Evolutionary conservation across 2,888 invertebrate genomes (phyloP).

Genomic region (Emmelina monodactyla): DNA sequence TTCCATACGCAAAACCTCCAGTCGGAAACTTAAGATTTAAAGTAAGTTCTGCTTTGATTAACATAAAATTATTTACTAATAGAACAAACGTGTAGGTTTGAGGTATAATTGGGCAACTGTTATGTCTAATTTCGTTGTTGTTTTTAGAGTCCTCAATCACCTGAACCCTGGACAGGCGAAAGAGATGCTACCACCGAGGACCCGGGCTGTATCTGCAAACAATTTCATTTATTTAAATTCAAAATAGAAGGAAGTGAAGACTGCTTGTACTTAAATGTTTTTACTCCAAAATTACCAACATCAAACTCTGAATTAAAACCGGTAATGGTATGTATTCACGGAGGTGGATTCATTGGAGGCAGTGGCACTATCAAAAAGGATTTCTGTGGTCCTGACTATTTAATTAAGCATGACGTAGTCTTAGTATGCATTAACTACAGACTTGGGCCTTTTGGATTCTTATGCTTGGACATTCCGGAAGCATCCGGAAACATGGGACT

Average conservation of each 20-base stretch:
- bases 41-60: no score
- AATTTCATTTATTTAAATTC: constrained; percentile 20
- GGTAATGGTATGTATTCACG: constrained; percentile 40
- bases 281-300: constrained; percentile 27
- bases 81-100: no score
- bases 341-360: constrained; percentile 37
- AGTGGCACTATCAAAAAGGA: constrained; percentile 28
- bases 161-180: constrained; percentile 42
- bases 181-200: constrained; percentile 51
- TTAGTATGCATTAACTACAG: background rate
- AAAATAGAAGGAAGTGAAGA: constrained; percentile 31
- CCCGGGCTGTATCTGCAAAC: constrained; percentile 22
- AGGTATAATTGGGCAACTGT: no score
- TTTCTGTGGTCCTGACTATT: constrained; percentile 33
- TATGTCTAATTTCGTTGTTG: no score
- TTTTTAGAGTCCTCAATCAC: constrained; percentile 36
- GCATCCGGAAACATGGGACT: constrained; percentile 40
- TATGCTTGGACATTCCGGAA: constrained; percentile 33
- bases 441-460: constrained; percentile 27
- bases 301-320: constrained; percentile 20
- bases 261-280: constrained; percentile 41
- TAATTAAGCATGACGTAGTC: constrained; percentile 29
- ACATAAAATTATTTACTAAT: no score
- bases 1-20: constrained; percentile 65
- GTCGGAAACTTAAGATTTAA: constrained; percentile 37